Base-by-base conservation (phyloP, 2,113 vertebrate species). In the Psammodynastes pulverulentus region DNA sequence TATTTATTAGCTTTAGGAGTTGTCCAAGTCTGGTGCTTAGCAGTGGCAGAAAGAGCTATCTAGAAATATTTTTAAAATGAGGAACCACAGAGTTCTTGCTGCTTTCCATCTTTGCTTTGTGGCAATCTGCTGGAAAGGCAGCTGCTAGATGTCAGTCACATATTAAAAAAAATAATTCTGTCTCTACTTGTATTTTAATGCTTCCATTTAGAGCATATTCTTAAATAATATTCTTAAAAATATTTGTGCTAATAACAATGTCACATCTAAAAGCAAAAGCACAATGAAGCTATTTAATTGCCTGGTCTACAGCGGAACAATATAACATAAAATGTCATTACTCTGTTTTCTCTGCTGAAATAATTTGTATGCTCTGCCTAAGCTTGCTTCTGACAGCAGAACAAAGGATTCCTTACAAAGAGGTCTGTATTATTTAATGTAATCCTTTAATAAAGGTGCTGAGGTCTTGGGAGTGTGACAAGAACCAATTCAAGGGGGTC, bases 361-460 rank as follows among this genome's bases (percentile, higher is more conserved):
- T 51, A 56, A 92, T 58, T 89, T 62, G 45, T 87, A 46, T 84
- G 52, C 72, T 53, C 23, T 85, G 72, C 67, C 45, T 43, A 13
- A 8, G 13, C 49, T 84, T 49, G 52, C n/a, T 39, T 53, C 45
- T 89, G 86, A 43, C n/a, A 0, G 2, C 39, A 24, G 85, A 72
- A 91, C 85, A 87, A 72, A 91, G 23, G 34, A 19, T 24, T 5
- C 5, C 84, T 67, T 87, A 54, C 39, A 54, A n/a, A 52, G 9
- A 39, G 52, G 51, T 43, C 52, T 19, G 29, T 46, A 84, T 46
- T 56, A 45, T 67, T 92, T 89, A 89, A 85, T 92, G 84, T 88
- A 92, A 92, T 43, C 91, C 62, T 53, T 53, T 85, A 39, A n/a
- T 49, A 58, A 89, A 89, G n/a, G 29, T 84, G 43, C 52, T 84